Conservation (phyloP, 1,140 invertebrate species). For the Glossosoma conforme region DNA sequence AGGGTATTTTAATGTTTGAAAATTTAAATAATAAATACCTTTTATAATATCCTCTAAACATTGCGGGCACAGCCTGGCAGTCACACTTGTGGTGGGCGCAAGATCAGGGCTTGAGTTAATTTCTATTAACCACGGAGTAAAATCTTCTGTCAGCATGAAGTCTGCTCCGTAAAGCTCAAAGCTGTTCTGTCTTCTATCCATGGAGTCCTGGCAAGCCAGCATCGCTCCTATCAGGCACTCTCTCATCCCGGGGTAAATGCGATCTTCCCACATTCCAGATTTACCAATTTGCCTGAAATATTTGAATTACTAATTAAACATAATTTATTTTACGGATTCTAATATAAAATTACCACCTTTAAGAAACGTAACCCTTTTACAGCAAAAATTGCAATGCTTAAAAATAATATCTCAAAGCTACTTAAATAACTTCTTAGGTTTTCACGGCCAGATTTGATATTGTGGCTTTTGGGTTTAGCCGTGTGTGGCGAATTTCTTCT, state of each 20-base stretch:
- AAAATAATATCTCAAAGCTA: too few species aligned
- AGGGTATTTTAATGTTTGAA: too few species aligned
- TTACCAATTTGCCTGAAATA: slow-evolving; percentile 61
- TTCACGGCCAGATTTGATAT: too few species aligned
- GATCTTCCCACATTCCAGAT: slow-evolving; percentile 68
- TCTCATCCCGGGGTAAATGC: slow-evolving; percentile 87
- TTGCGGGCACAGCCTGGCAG: slow-evolving; percentile 76
- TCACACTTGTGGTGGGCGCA: slow-evolving; percentile 83
- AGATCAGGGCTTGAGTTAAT: slow-evolving; percentile 93
- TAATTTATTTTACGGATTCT: slow-evolving; percentile 5
- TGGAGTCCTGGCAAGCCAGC: slow-evolving; percentile 77
- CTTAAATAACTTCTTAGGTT: too few species aligned
- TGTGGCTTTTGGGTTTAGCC: too few species aligned
- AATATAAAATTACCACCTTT: too few species aligned
- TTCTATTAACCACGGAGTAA: slow-evolving; percentile 87
- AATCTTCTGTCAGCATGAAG: slow-evolving; percentile 87
- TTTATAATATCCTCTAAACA: slow-evolving; percentile 89
- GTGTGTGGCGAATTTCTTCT: too few species aligned
- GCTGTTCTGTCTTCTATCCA: slow-evolving; percentile 81
- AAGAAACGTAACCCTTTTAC: too few species aligned
- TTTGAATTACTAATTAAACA: slow-evolving; percentile 1
- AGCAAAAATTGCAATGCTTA: too few species aligned
- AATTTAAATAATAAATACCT: slow-evolving; percentile 55
- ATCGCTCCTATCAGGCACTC: slow-evolving; percentile 82
- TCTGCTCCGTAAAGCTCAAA: slow-evolving; percentile 93